Base-by-base conservation (phyloP, 1,140 invertebrate species). In the Drosophila obscura region DNA sequence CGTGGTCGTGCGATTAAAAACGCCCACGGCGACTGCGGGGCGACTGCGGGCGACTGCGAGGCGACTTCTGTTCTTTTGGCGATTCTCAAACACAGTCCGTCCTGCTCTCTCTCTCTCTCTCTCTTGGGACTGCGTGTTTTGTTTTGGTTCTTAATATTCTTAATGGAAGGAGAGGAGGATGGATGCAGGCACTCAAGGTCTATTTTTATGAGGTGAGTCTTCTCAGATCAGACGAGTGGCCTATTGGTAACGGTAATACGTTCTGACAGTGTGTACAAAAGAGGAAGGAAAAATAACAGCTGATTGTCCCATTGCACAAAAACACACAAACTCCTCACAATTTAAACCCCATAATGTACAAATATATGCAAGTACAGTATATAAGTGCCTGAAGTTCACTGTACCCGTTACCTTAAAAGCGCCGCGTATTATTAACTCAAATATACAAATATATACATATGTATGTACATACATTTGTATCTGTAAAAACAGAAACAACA, bases 141-240 rank as follows among this genome's bases (percentile, higher is more conserved):
- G 82, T 87, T 87, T 87, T 87, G 83, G 64, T 81, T 87, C 83
- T 78, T 64, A 57, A 73, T 52, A 80, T 87, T 87, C 83, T 49
- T 57, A 61, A 74, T 56, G 50, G 41, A 15, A 51, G 15, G 35
- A 48, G 22, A 31, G 8, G 31, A 31, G 22, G 15, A 9, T 15
- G 22, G 11, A 48, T 9, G 16, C 41, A 71, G 39, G 62, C 53
- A 39, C 35, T 39, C 35, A 39, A 39, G 35, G 35, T 39, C 35
- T 39, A 39, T 13, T 39, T 39, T 39, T 5, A 39, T 13, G 2
- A 13, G 35, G 35, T 39, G 35, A 39, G 35, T 5, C 35, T 13
- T 39, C 13, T 39, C 35, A 39, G 35, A 13, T 39, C 35, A 13
- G 3, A 11, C 31, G 9, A 35, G 31, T 11, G 3, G 31, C 31